Evolutionary conservation across 2,888 invertebrate species (phyloP).

Genomic region (Seira ritae): DNA sequence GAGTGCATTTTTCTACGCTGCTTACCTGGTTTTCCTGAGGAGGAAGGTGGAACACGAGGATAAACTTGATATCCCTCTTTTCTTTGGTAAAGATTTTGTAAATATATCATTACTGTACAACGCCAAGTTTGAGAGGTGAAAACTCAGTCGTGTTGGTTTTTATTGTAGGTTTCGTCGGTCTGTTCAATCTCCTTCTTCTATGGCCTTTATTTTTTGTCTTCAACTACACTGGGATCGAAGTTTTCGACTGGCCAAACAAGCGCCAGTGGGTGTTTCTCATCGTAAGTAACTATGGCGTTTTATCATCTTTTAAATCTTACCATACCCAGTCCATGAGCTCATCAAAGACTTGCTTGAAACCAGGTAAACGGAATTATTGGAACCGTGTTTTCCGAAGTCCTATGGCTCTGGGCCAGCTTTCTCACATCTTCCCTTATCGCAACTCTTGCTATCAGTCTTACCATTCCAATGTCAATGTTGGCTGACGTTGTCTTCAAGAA

Average conservation of each 20-base stretch:
- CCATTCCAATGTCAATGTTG: conserved; percentile 92
- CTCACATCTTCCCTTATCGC: conserved; percentile 94
- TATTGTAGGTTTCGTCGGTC: conserved; percentile 90
- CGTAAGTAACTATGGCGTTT: too few relatives aligned
- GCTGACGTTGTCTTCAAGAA: conserved; percentile 86
- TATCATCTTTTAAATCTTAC: too few relatives aligned
- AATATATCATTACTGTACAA: conserved; percentile 43
- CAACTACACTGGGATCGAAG: conserved; percentile 86
- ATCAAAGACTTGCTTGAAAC: too few relatives aligned
- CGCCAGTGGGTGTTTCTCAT: conserved; percentile 87
- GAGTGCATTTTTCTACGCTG: conserved; percentile 92
- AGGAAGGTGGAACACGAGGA: conserved; percentile 93
- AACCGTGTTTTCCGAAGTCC: conserved; percentile 91
- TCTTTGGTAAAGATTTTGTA: conserved; percentile 86
- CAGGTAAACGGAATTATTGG: conserved; percentile 88
- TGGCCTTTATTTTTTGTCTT: conserved; percentile 94
- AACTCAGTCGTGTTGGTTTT: not conserved
- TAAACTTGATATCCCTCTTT: conserved; percentile 94
- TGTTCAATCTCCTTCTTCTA: conserved; percentile 89
- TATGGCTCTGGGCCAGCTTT: conserved; percentile 97
- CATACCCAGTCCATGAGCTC: too few relatives aligned
- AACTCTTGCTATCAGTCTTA: conserved; percentile 89
- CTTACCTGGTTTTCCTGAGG: conserved; percentile 91
- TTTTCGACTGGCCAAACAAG: conserved; percentile 89
- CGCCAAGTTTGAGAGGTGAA: not conserved